Percentiles rank a stretch among this genome's conserved stretches.
These are phyloP conservation scores for Seira sanloemensis DNA, from an alignment of 2,888 invertebrate genomes.

Conservation along the genomic window DNA sequence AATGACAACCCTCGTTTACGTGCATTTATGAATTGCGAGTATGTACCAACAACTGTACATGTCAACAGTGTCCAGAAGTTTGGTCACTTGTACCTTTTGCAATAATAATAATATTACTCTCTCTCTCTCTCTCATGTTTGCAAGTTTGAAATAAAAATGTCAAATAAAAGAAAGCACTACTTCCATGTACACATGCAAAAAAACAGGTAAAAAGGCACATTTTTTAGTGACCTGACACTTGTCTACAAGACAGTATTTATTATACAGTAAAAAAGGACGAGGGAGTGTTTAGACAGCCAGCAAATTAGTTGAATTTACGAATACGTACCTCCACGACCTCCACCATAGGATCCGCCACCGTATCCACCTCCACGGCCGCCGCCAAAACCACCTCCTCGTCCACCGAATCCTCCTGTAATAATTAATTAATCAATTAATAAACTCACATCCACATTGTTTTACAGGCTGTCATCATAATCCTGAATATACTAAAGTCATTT, in stretches of 20 bases:
- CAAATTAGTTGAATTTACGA: constrained; percentile 33
- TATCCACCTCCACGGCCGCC: constrained; percentile 82
- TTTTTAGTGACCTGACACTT: constrained; percentile 60
- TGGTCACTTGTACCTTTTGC: constrained; percentile 58
- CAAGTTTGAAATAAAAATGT: not conserved
- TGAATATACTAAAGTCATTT: not conserved
- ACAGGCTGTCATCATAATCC: not conserved
- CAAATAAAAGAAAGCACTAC: constrained; percentile 14
- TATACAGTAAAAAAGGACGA: constrained; percentile 49
- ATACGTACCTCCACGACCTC: constrained; percentile 68
- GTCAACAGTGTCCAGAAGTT: constrained; percentile 50
- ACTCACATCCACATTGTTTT: not conserved
- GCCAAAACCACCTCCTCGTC: constrained; percentile 80
- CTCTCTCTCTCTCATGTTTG: no score
- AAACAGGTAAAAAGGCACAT: constrained; percentile 46
- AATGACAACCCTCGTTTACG: constrained; percentile 58
- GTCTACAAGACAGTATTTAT: constrained; percentile 45
- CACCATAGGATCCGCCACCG: constrained; percentile 77
- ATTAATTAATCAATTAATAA: not conserved
- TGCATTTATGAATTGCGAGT: constrained; percentile 61
- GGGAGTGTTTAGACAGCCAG: constrained; percentile 19
- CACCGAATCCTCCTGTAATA: constrained; percentile 63
- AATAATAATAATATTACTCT: not conserved
- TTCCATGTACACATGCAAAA: not conserved
- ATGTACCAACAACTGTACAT: constrained; percentile 41